Base-by-base conservation (phyloP, 2,888 invertebrate genomes). In the Stenoptilia bipunctidactyla region DNA sequence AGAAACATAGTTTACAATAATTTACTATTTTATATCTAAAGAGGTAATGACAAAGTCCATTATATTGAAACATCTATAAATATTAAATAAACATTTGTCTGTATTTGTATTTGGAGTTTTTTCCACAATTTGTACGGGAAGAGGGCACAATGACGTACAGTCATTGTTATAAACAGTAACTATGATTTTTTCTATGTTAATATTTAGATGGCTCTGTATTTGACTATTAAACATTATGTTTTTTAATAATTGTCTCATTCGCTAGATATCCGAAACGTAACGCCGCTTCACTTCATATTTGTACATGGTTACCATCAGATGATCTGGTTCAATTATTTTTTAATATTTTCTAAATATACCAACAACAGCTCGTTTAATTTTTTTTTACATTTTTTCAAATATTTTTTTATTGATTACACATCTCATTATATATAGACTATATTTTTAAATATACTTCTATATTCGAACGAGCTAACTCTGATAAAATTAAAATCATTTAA, bases 281-380 rank as follows among this genome's bases (percentile, higher is more conserved):
- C 61, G 70, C 65, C 72, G 57, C 40, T 65, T 70, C 80, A 80
- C 77, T 70, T 67, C 51, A 58, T 56, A 86, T 88, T 88, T 88
- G 88, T 88, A 88, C 88, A 87, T 87, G 85, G 83, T 68, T 77
- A 86, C 84, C 88, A 88, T 88, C 88, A 88, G 88, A 88, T 88
- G 88, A 87, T 88, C 88, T 88, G 88, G 71, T 72, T 77, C 57
- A 20, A 20, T 20, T 56, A 67, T 73, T 76, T 69, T 73, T 76
- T 77, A 34, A 14, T 8, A 34, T 83, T 82, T 73, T 60, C 82
- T 83, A 83, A 83, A 84, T 80, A 83, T 83, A 83, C 80, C 83
- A 83, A 83, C 83, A 83, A 83, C 75, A 71, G 79, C 79, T 80
- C 82, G 75, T 61, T 53, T 57, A 45, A 50, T 52, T 54, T 54